A percentile compares a stretch with the other conserved stretches of the same genome.
phyloP scores from a whole-genome alignment of 1,140 invertebrate species.

The Mya arenaria region DNA sequence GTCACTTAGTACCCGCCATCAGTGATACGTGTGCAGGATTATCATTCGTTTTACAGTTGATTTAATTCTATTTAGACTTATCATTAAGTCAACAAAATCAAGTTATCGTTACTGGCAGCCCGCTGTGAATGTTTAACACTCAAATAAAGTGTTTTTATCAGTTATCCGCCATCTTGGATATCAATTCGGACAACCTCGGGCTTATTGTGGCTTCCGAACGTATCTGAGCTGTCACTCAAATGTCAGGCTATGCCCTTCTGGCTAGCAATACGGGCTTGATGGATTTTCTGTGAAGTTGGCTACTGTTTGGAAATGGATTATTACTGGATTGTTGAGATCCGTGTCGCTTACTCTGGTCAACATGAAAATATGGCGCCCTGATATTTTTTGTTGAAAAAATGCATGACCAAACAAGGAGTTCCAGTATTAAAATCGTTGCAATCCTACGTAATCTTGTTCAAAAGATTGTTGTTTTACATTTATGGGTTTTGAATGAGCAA shows the following conservation, averaged over 20 bases:
- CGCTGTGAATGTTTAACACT: slow-evolving; percentile 9
- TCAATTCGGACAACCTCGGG: slow-evolving; percentile 6
- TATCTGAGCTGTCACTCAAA: slow-evolving; percentile 40
- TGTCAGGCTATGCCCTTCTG: not conserved
- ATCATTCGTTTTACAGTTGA: slow-evolving; percentile 45
- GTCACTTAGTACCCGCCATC: slow-evolving; percentile 7
- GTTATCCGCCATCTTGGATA: not conserved
- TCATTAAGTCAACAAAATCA: slow-evolving; percentile 41
- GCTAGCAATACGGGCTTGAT: too few species aligned
- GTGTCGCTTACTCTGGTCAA: too few species aligned
- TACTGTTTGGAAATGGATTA: not conserved
- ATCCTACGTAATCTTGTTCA: too few species aligned
- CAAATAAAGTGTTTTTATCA: slow-evolving; percentile 33
- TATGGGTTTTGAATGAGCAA: too few species aligned
- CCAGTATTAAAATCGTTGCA: too few species aligned
- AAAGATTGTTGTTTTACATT: too few species aligned
- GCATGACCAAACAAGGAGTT: too few species aligned
- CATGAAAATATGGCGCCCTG: too few species aligned
- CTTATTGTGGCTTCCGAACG: not conserved
- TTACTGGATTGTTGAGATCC: not conserved
- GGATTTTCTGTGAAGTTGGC: too few species aligned
- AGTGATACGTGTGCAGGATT: slow-evolving; percentile 17
- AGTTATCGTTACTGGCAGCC: slow-evolving; percentile 14
- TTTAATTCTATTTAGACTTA: slow-evolving; percentile 46
- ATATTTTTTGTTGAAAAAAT: too few species aligned